phyloP scores from a whole-genome alignment of 2,113 vertebrate species.

The Callaeas wilsoni region DNA sequence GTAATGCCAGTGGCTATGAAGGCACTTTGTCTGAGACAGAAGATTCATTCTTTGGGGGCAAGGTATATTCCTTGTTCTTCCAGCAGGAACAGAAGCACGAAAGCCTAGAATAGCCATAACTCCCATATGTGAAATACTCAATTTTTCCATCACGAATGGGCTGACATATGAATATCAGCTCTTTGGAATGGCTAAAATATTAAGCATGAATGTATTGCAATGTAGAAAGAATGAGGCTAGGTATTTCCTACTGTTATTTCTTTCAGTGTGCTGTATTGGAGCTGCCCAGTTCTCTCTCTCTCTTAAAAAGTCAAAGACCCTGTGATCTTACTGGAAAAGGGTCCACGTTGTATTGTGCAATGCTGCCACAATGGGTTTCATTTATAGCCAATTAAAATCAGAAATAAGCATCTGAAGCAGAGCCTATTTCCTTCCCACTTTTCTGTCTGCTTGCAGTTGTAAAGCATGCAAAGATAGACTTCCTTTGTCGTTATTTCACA shows the following conservation, averaged over 20 bases:
- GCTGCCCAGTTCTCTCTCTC: background rate
- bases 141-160: background rate
- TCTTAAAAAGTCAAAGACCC: background rate
- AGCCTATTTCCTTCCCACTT: background rate
- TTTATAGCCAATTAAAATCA: conserved; percentile 26
- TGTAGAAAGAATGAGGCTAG: background rate
- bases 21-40: background rate
- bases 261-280: background rate
- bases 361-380: background rate
- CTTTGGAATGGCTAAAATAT: background rate
- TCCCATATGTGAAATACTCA: background rate
- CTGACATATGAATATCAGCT: background rate
- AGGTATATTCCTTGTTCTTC: background rate
- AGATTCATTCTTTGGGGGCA: background rate
- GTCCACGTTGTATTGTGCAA: background rate
- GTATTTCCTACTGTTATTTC: background rate
- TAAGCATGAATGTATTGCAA: background rate
- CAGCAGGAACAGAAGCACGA: background rate
- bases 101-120: background rate
- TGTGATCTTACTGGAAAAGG: background rate
- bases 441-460: background rate
- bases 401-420: background rate
- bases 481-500: background rate
- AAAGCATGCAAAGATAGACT: background rate
- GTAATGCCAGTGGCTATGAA: background rate